Evolutionary conservation across 2,888 invertebrate genomes (phyloP), one percentile per base, ranked within the genome.

Genomic region (Apotomis betuletana): DNA sequence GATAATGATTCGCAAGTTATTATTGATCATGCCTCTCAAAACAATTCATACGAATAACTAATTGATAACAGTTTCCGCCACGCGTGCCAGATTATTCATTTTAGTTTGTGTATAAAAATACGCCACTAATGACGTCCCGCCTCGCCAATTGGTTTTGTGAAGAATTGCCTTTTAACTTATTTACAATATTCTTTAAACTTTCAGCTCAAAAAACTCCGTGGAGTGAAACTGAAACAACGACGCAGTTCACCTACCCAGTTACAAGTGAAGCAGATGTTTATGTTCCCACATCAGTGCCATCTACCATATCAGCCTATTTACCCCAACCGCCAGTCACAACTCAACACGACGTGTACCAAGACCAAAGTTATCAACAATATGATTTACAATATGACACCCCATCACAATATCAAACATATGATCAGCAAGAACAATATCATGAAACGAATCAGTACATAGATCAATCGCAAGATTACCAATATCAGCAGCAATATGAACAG

Each of bases 161-260:
- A 44, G 78, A 83, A 46, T 76, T 85, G 8, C 78, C 83, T 6
- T 80, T 79, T 74, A 83, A 81, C 76, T 74, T 88, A 78, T 86
- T 88, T 74, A 86, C 84, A 80, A 78, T 80, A 75, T 81, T 87
- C 67, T 87, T 85, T 79, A 85, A 87, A 78, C 75, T 93, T 92
- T 74, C 92, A 93, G 93, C 90, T 85, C 92, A 92, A 85, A 92
- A 91, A 83, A 79, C 91, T 67, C 80, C 90, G 75, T 92, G 91
- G 92, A 87, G 86, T 76, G 92, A 92, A 80, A 79, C 87, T 52
- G 92, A 92, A 72, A 84, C 82, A 71, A 80, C 83, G 70, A 80
- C 87, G 52, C 88, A 90, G 77, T 90, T 90, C 82, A 87, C 89
- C 58, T 92, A 91, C 80, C 85, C 89, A 74, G 83, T 83, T 57